Evolutionary conservation across 2,888 invertebrate species (phyloP).

Genomic region (Aquatica leii): DNA sequence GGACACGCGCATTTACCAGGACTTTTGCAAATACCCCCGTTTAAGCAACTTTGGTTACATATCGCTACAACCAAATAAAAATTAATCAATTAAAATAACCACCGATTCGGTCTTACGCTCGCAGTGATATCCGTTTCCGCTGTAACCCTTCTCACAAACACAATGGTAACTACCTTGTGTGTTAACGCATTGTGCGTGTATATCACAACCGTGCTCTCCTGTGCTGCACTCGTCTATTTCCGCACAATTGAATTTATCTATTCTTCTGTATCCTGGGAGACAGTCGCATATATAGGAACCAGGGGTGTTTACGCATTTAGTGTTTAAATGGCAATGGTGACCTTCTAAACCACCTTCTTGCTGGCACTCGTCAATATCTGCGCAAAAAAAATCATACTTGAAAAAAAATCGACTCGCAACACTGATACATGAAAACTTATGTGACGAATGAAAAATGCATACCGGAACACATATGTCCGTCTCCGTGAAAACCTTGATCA

Average conservation of each 20-base stretch:
- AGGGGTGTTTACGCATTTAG: constrained; percentile 81
- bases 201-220: constrained; percentile 76
- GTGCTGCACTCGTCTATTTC: constrained; percentile 83
- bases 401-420: not conserved
- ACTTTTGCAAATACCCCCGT: constrained; percentile 81
- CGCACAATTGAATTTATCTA: constrained; percentile 81
- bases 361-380: constrained; percentile 88
- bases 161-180: constrained; percentile 84
- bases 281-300: constrained; percentile 89
- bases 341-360: constrained; percentile 79
- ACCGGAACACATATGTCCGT: constrained; percentile 83
- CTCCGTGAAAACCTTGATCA: constrained; percentile 87
- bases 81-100: not conserved
- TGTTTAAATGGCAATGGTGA: constrained; percentile 87
- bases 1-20: constrained; percentile 83
- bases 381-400: constrained; percentile 3
- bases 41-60: constrained; percentile 81
- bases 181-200: constrained; percentile 80
- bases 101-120: constrained; percentile 72
- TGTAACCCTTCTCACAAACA: constrained; percentile 74
- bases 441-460: no score
- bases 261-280: constrained; percentile 76
- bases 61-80: constrained; percentile 71
- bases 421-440: not conserved
- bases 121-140: constrained; percentile 81